Evolutionary conservation across 2,797 vertebrate genomes (phyloP), one percentile per base, ranked within the genome.

Genomic region (Cirrhinus molitorella): DNA sequence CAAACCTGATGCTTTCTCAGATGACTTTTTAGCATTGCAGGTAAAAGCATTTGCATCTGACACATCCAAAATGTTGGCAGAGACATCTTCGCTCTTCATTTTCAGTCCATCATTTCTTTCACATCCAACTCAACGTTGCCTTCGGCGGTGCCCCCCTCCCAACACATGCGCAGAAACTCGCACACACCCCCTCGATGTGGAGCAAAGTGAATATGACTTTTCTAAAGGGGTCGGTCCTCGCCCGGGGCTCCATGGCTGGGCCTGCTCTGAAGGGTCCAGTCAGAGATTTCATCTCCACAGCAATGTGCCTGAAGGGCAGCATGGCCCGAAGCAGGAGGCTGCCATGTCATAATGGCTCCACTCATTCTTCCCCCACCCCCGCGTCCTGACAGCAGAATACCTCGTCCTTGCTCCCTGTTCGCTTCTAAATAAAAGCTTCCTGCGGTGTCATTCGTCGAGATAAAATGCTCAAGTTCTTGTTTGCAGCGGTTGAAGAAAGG

Each of bases 161-260:
- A 77, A 28, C 53, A 10, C 67, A 70, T 87, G 28, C 40, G 3
- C 53, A 45, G 79, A 85, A 87, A 14, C 43, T 84, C 79, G 45
- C 82, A 65, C 40, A 6, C 71, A 81, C 68, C 74, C 57, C 57
- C 34, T 79, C 51, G 43, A 85, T 61, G 67, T 87, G 93, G 94
- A 96, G 95, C 93, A 94, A 93, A 96, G 94, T 94, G 95, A 96
- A 96, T 96, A 95, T 96, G 95, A 96, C 96, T 96, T 95, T 95
- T 96, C 91, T 90, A 94, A 96, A 93, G 94, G 95, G 96, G 96
- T 96, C 96, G 96, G 94, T 94, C 95, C 93, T 95, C 94, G 94
- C 95, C 95, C 93, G 66, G 37, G 93, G 96, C 94, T 92, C 92
- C 90, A 91, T 94, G 94, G 94, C 93, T 94, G 93, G 94, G 95